Base-by-base conservation (phyloP, 2,797 vertebrate genomes). In the Fistularia commersonii region DNA sequence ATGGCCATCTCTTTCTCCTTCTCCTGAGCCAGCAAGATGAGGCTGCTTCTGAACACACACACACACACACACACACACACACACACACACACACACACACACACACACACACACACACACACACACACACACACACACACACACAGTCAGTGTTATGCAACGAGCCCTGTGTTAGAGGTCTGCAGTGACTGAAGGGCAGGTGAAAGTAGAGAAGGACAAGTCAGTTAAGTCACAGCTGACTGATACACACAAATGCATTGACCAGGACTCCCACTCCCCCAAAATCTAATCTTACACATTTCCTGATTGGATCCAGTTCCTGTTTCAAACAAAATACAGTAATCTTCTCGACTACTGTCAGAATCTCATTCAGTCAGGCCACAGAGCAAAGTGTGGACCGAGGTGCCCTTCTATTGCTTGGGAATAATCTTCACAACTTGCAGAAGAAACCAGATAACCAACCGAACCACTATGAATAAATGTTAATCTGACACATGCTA, bases 21-120 rank as follows among this genome's bases (percentile, higher is more conserved):
- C 71, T 72, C 77, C 76, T 85, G 81, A 85, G 81, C 74, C 72
- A 86, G 82, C 81, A 80, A 61, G 79, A 63, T 50, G 32, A 41
- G 33, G 51, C 66, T 57, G 48, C 55, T 39, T 36, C 49, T 60
- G 38, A n/a, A 61, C 23, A 54, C n/a, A 14, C 40, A 43, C 44
- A 45, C 43, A 53, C 13, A 52, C 56, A 61, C 45, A 43, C 3
- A 3, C n/a, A 61, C 23, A 54, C n/a, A 14, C 40, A 43, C 44
- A 45, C 43, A 53, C 13, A 52, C 56, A 61, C 45, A 43, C 3
- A 3, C n/a, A 61, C 23, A 54, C n/a, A 14, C 40, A 43, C 44
- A 45, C 43, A 53, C 13, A 52, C 56, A 61, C 45, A 43, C 3
- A 3, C 23, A 54, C n/a, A 14, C 40, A 43, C 44, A 45, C 43